phyloP scores from a whole-genome alignment of 2,888 invertebrate genomes.

The Ptychoptera albimana region DNA sequence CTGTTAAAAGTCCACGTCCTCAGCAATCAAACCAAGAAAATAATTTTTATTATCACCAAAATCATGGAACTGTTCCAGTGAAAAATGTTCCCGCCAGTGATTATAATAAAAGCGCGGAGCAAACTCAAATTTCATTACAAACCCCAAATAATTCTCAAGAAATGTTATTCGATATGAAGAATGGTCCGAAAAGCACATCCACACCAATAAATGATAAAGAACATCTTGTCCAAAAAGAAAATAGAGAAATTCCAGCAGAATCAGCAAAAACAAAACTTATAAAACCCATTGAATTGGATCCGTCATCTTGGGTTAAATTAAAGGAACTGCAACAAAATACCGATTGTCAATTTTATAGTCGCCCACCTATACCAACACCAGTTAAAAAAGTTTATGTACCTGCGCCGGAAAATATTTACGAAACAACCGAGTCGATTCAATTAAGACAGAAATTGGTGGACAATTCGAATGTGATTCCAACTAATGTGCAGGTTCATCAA shows the following conservation, averaged over 20 bases:
- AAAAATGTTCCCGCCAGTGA: slow-evolving; percentile 9
- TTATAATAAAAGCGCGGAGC: too few relatives aligned
- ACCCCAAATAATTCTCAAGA: slow-evolving; percentile 15
- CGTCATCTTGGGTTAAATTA: slow-evolving; percentile 24
- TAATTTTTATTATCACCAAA: background rate
- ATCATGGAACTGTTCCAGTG: slow-evolving; percentile 8
- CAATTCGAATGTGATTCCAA: background rate
- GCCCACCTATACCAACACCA: background rate
- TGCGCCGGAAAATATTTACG: slow-evolving; percentile 13
- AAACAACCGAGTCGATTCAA: slow-evolving; percentile 6
- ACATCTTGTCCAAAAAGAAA: slow-evolving; percentile 4
- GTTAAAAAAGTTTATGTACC: slow-evolving; percentile 2
- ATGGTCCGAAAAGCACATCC: slow-evolving; percentile 17
- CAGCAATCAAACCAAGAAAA: too few relatives aligned
- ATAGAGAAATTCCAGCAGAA: slow-evolving; percentile 6
- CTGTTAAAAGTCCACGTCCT: slow-evolving; percentile 8
- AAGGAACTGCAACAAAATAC: slow-evolving; percentile 26
- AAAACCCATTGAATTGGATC: slow-evolving; percentile 13
- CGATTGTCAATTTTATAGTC: slow-evolving; percentile 18
- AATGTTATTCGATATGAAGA: slow-evolving; percentile 13
- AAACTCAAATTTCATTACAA: background rate
- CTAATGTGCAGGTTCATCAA: background rate
- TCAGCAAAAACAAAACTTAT: slow-evolving; percentile 5
- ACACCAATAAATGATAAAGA: slow-evolving; percentile 15
- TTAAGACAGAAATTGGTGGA: background rate